phyloP scores from a whole-genome alignment of 1,140 invertebrate genomes.

The Drosophila takahashii region DNA sequence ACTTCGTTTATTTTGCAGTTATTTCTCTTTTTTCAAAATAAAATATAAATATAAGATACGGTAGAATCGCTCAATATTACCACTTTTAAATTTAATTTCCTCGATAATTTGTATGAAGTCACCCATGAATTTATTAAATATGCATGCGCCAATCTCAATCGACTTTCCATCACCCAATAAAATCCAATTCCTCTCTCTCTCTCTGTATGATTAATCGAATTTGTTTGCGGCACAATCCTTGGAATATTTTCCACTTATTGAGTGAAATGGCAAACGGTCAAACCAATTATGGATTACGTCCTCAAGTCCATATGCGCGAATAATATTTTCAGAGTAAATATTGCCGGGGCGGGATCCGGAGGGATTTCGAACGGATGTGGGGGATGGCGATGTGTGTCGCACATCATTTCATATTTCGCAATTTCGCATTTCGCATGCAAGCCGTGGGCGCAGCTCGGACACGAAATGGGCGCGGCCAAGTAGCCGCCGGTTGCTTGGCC shows the following conservation, averaged over 20 bases:
- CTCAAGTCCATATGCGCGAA: slow-evolving; percentile 78
- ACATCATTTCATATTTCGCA: slow-evolving; percentile 23
- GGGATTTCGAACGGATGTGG: slow-evolving; percentile 20
- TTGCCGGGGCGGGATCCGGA: slow-evolving; percentile 34
- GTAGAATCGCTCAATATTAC: too few species aligned
- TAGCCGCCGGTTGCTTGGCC: slow-evolving; percentile 74
- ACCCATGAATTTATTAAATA: not conserved
- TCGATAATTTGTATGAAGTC: not conserved
- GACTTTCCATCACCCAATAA: slow-evolving; percentile 15
- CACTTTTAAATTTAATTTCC: too few species aligned
- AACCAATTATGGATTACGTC: slow-evolving; percentile 78
- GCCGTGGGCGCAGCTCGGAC: slow-evolving; percentile 68
- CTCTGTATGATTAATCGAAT: slow-evolving; percentile 29
- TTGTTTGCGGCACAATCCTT: slow-evolving; percentile 22
- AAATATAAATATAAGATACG: too few species aligned
- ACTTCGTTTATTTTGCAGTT: too few species aligned
- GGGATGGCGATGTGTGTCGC: slow-evolving; percentile 15
- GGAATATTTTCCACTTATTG: slow-evolving; percentile 37
- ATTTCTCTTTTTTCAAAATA: too few species aligned
- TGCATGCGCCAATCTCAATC: slow-evolving; percentile 2
- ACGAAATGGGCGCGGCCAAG: slow-evolving; percentile 69
- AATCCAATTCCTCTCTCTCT: slow-evolving; percentile 9
- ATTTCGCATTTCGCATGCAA: slow-evolving; percentile 65
- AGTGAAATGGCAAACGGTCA: slow-evolving; percentile 54
- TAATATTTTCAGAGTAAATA: slow-evolving; percentile 77